phyloP scores from a whole-genome alignment of 2,888 invertebrate species.

The Lydus trimaculatus region DNA sequence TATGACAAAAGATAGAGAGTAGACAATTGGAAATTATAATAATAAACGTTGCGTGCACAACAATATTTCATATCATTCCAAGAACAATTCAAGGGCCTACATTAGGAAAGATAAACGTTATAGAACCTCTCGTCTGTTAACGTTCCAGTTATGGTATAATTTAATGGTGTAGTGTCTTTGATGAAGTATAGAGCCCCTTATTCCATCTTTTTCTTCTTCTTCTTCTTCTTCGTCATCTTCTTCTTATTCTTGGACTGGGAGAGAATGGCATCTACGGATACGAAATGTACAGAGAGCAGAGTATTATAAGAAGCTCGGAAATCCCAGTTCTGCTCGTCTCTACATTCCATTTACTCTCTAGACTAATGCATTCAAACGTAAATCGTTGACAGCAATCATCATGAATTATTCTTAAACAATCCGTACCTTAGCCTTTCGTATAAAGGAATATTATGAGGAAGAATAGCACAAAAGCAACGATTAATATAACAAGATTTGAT shows the following conservation, averaged over 20 bases:
- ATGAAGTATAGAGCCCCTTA: not conserved
- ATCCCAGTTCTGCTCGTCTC: not conserved
- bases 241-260: not conserved
- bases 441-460: not conserved
- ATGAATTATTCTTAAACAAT: slow-evolving; percentile 5
- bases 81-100: not conserved
- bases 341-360: not conserved
- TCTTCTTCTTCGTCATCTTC: not conserved
- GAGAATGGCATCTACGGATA: not conserved
- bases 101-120: not conserved
- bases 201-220: not conserved
- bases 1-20: not conserved
- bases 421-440: not conserved
- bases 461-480: not conserved
- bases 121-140: not conserved
- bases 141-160: not conserved
- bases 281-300: not conserved
- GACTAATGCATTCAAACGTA: not conserved
- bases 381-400: not conserved
- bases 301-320: not conserved
- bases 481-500: not conserved
- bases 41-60: not conserved
- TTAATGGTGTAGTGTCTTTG: not conserved
- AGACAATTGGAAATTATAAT: not conserved
- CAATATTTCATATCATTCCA: not conserved